These are phyloP conservation scores for Nycticebus coucang DNA, from an alignment of 2,113 vertebrate genomes.

Conservation along the genomic window DNA sequence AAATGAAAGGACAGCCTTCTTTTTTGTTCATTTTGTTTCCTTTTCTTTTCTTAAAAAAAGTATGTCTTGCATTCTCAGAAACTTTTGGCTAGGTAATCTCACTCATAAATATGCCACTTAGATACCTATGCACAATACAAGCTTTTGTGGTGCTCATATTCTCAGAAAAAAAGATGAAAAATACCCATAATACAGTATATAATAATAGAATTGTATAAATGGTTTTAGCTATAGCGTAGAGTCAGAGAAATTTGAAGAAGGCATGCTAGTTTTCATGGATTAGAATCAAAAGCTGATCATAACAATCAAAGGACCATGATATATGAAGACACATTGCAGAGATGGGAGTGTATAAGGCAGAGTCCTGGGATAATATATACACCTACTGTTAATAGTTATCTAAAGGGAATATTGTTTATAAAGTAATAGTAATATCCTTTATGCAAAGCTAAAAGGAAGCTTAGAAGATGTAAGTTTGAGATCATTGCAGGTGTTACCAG, in stretches of 20 bases:
- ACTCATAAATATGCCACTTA: neutral
- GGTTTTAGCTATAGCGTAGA: neutral
- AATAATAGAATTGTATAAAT: neutral
- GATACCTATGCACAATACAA: neutral
- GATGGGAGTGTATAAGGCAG: neutral
- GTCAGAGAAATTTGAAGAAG: slow-evolving; percentile 21
- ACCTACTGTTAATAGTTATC: neutral
- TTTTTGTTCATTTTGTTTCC: neutral
- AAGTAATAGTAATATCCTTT: neutral
- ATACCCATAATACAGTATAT: neutral
- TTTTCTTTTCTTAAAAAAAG: neutral
- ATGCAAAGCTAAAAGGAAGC: neutral
- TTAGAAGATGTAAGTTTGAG: neutral
- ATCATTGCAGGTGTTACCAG: neutral
- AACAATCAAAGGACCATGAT: neutral
- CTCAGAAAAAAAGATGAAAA: neutral
- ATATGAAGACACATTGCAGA: neutral
- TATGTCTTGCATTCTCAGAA: neutral
- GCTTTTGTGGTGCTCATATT: neutral
- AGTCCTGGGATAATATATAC: neutral
- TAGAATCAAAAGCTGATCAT: neutral
- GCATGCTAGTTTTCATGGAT: neutral
- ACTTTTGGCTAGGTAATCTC: neutral
- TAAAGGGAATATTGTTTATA: neutral
- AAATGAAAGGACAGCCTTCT: neutral